Percentiles rank a stretch among this genome's conserved stretches.
Conservation (phyloP, 2,797 vertebrate genomes). For the Todus mexicanus region DNA sequence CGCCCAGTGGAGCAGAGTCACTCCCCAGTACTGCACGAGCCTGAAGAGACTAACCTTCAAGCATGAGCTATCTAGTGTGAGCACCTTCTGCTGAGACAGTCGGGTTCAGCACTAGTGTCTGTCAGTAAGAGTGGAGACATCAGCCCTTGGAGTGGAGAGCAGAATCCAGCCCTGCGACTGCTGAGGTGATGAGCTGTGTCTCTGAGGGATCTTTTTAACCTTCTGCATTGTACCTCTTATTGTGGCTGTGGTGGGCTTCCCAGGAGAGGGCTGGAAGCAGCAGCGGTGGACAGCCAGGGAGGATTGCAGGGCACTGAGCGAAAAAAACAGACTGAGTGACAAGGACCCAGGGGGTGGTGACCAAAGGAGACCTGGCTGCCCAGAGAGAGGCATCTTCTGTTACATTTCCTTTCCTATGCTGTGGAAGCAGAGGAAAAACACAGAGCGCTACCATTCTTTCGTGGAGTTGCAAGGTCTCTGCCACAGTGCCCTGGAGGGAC, state of each 20-base stretch:
- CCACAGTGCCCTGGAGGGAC: background rate
- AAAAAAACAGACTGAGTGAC: background rate
- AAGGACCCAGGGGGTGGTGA: background rate
- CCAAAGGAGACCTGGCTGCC: background rate
- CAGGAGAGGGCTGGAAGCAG: background rate
- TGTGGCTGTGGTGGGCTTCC: background rate
- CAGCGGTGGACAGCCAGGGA: fast-evolving
- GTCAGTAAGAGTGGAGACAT: background rate
- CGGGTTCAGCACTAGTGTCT: background rate
- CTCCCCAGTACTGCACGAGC: background rate
- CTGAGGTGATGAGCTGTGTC: fast-evolving
- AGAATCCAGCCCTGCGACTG: background rate
- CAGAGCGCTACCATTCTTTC: background rate
- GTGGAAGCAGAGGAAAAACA: background rate
- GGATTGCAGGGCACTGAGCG: background rate
- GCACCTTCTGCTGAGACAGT: background rate
- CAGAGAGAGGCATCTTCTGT: background rate
- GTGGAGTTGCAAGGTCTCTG: background rate
- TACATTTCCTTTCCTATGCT: background rate
- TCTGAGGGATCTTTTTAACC: background rate
- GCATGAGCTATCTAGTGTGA: too few species aligned
- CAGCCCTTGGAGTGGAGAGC: background rate
- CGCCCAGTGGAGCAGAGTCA: background rate
- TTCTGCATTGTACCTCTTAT: background rate
- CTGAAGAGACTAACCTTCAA: background rate